Conservation (phyloP, 1,140 invertebrate species). For the Bursaphelenchus mucronatus region DNA sequence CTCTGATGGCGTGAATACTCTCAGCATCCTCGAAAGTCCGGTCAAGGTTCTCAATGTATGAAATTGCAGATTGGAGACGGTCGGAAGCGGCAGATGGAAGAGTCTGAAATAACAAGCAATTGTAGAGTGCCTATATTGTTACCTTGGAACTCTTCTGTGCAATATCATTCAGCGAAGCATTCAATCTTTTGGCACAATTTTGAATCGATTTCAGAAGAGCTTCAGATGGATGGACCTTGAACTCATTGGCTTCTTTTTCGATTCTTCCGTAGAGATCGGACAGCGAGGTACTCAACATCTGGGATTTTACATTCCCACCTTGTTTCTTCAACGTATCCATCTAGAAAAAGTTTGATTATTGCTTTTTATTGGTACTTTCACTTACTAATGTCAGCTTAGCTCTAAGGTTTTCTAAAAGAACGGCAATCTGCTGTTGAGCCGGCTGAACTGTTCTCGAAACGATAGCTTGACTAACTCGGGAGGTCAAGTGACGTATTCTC, state of each 20-base stretch:
- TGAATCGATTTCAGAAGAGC: conserved; percentile 4
- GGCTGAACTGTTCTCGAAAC: conserved; percentile 5
- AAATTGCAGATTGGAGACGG: conserved; percentile 8
- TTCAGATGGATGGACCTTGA: conserved; percentile 3
- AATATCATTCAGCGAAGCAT: conserved; percentile 6
- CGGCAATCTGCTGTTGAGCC: not conserved
- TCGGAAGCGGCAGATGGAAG: not conserved
- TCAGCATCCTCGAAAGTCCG: not conserved
- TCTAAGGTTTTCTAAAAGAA: conserved; percentile 6
- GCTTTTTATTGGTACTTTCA: not conserved
- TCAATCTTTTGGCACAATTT: not conserved
- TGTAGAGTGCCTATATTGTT: not conserved
- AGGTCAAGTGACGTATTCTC: not conserved
- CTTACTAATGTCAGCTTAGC: conserved; percentile 9
- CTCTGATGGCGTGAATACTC: conserved; percentile 1
- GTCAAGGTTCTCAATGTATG: conserved; percentile 14
- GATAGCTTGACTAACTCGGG: not conserved
- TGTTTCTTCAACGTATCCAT: conserved; percentile 1
- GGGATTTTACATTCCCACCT: not conserved
- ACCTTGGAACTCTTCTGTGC: not conserved
- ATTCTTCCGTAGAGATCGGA: conserved; percentile 8
- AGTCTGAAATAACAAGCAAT: conserved; percentile 8
- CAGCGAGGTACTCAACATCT: not conserved
- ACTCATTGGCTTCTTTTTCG: conserved; percentile 10
- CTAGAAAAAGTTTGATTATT: not conserved